Percentiles rank a stretch among this genome's conserved stretches.
Conservation (phyloP, 2,888 invertebrate genomes). For the Lumbricus terrestris region DNA sequence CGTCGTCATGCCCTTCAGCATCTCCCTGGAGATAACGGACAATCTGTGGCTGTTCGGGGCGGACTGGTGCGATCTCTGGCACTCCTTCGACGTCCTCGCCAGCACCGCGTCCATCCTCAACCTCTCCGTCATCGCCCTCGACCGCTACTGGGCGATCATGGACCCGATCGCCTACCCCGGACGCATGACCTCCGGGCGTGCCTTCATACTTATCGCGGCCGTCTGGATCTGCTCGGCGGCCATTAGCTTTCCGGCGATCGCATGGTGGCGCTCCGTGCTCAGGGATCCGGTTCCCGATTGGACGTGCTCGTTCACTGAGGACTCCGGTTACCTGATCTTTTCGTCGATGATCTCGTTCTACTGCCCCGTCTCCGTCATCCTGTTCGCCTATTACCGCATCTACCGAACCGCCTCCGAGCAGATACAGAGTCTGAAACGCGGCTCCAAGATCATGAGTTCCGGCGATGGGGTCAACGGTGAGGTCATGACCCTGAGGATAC, state of each 20-base stretch:
- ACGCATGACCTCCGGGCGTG: conserved; percentile 86
- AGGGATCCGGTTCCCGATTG: conserved; percentile 29
- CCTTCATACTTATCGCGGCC: conserved; percentile 81
- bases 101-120: conserved; percentile 96
- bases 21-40: conserved; percentile 59
- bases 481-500: conserved; percentile 80
- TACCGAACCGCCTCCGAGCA: conserved; percentile 90
- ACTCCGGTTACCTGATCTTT: conserved; percentile 91
- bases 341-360: conserved; percentile 98
- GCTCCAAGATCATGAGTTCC: conserved; percentile 68
- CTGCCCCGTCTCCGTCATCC: conserved; percentile 92
- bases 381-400: conserved; percentile 94
- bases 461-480: conserved; percentile 34
- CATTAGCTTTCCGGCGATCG: conserved; percentile 95
- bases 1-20: conserved; percentile 90
- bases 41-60: conserved; percentile 83
- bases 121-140: conserved; percentile 91
- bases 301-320: conserved; percentile 89
- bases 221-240: conserved; percentile 97
- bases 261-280: conserved; percentile 61
- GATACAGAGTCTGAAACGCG: conserved; percentile 83
- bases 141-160: conserved; percentile 97
- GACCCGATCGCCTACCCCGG: conserved; percentile 88
- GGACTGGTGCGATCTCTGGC: conserved; percentile 96
- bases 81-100: conserved; percentile 92